A percentile compares a stretch with the other conserved stretches of the same genome.
Evolutionary conservation across 2,113 vertebrate species (phyloP).

Genomic region (Vulpes vulpes): DNA sequence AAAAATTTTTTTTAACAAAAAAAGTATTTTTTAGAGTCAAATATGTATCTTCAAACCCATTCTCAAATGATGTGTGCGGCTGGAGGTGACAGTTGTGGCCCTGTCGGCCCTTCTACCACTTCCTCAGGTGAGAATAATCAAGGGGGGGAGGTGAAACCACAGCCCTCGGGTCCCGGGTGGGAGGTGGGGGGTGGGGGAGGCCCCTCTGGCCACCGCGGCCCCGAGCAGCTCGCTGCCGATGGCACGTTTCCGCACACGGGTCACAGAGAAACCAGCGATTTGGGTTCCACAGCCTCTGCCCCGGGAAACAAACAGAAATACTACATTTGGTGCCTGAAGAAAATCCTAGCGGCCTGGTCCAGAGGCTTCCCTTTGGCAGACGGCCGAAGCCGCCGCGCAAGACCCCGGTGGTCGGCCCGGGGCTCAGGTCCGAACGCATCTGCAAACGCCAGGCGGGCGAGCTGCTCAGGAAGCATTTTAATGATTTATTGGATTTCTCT

Average conservation of each 20-base stretch:
- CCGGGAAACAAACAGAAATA: slow-evolving; percentile 63
- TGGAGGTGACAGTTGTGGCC: neutral
- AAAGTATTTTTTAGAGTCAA: neutral
- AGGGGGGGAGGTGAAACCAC: neutral
- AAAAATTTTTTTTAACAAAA: neutral
- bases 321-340: slow-evolving; percentile 22
- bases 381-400: neutral
- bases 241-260: neutral
- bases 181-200: neutral
- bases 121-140: neutral
- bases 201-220: neutral
- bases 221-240: neutral
- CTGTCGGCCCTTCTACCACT: neutral
- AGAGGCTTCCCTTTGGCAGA: slow-evolving; percentile 9
- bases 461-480: slow-evolving; percentile 71
- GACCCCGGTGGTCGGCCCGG: slow-evolving; percentile 36
- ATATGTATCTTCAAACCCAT: neutral
- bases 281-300: neutral
- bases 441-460: slow-evolving; percentile 68
- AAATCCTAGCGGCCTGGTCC: neutral
- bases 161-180: no score
- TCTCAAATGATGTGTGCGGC: neutral
- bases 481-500: slow-evolving; percentile 81
- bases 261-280: neutral
- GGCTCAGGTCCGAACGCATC: slow-evolving; percentile 50